Percentiles rank a stretch among this genome's conserved stretches.
These are phyloP conservation scores for Poicephalus gulielmi DNA, from an alignment of 2,113 vertebrate species.

Conservation along the genomic window DNA sequence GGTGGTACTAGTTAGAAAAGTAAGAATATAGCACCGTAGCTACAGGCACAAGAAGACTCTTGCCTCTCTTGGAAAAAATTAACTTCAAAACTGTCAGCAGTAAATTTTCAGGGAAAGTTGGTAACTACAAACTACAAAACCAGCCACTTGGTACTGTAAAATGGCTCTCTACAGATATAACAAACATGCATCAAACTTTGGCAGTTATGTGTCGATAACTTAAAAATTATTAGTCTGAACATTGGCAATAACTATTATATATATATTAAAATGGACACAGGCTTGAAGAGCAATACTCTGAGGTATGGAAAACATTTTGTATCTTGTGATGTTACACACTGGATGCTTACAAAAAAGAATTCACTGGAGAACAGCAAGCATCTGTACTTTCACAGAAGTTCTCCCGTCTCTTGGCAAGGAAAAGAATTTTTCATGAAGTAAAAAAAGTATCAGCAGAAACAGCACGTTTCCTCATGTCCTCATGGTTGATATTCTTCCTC, in stretches of 20 bases:
- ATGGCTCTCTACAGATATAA: not conserved
- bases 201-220: not conserved
- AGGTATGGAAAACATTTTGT: not conserved
- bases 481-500: not conserved
- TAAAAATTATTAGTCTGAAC: not conserved
- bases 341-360: not conserved
- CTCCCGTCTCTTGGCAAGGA: not conserved
- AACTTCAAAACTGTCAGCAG: not conserved
- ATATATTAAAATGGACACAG: not conserved
- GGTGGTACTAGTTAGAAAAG: not conserved
- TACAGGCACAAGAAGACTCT: not conserved
- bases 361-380: not conserved
- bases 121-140: not conserved
- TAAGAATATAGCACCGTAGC: fast-evolving
- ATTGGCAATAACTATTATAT: not conserved
- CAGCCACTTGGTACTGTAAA: not conserved
- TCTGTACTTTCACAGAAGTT: not conserved
- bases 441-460: not conserved
- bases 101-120: not conserved
- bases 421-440: not conserved
- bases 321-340: not conserved
- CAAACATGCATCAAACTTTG: not conserved
- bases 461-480: not conserved
- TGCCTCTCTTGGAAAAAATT: not conserved
- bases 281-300: not conserved